Base-by-base conservation (phyloP, 2,888 invertebrate genomes). In the Xylota sylvarum region DNA sequence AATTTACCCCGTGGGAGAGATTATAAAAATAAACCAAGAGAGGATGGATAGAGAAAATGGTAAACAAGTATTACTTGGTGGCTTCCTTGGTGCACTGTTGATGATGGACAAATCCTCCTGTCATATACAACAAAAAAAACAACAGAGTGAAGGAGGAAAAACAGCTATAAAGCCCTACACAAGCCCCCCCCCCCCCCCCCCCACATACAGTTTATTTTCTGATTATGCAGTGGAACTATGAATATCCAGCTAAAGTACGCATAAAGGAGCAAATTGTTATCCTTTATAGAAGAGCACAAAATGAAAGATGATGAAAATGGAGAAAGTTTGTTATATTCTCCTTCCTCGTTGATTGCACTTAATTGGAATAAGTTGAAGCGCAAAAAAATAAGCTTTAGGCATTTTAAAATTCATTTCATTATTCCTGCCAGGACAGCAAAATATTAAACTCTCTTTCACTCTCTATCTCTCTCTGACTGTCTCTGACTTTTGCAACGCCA, bases 1-100 rank as follows among this genome's bases (percentile, higher is more conserved):
- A 23, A 50, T 50, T 50, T 23, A 50, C 7, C 17, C 46, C 50
- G 50, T 50, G 50, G 50, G 50, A 50, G 19, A 23, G 50, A 23
- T 50, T 50, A 23, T 50, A 23, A 50, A 23, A 14, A 43, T 1
- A 6, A n/a, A 14, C 4, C 43, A 1, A 43, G 5, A 3, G 43
- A n/a, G n/a, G n/a, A n/a, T n/a, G n/a, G n/a, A n/a, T n/a, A n/a
- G n/a, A n/a, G n/a, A n/a, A n/a, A n/a, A n/a, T n/a, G n/a, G 43
- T 14, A 14, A 43, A 43, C 43, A 14, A 43, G 14, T 43, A 43
- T 14, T 14, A 14, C 14, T 43, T 43, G 14, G n/a, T 35, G 35
- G 32, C 3, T 32, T 32, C 3, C 6, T 40, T 12, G n/a, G 0
- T 40, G 43, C 14, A 14, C 43, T 40, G n/a, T 14, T 14, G 43